Evolutionary conservation across 2,113 vertebrate species (phyloP).

Genomic region (Lagopus muta): DNA sequence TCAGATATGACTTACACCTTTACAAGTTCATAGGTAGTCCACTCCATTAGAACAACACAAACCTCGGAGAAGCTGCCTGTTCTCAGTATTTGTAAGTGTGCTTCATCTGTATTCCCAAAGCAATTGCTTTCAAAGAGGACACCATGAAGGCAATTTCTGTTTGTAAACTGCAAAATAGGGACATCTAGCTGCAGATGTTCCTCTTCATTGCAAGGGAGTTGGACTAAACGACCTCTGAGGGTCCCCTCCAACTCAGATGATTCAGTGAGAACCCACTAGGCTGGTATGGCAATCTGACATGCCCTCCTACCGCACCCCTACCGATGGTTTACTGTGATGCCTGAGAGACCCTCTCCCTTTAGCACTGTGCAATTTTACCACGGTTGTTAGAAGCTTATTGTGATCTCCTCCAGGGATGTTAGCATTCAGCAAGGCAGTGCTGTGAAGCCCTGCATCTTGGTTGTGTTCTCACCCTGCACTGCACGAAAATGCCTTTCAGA

Average conservation of each 20-base stretch:
- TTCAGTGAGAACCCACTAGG: neutral
- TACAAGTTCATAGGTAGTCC: neutral
- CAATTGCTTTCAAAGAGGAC: neutral
- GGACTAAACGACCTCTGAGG: too few relatives aligned
- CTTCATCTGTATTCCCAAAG: neutral
- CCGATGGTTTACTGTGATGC: neutral
- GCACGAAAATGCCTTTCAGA: neutral
- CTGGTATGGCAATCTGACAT: neutral
- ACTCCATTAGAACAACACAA: neutral
- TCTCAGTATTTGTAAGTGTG: neutral
- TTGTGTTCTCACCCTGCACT: neutral
- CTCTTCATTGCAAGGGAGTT: too few relatives aligned
- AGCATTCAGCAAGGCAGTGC: neutral
- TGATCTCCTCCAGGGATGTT: neutral
- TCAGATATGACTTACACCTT: conserved; percentile 8
- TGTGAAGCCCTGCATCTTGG: neutral
- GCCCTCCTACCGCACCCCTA: neutral
- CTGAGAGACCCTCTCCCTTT: neutral
- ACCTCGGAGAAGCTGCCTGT: neutral
- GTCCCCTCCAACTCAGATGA: too few relatives aligned
- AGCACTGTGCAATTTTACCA: neutral
- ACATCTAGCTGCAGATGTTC: too few relatives aligned
- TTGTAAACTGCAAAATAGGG: neutral
- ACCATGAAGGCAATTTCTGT: neutral
- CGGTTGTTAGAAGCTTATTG: neutral